Conservation (phyloP, 92 coral and sea anemone species). For the Siderastrea siderea region DNA sequence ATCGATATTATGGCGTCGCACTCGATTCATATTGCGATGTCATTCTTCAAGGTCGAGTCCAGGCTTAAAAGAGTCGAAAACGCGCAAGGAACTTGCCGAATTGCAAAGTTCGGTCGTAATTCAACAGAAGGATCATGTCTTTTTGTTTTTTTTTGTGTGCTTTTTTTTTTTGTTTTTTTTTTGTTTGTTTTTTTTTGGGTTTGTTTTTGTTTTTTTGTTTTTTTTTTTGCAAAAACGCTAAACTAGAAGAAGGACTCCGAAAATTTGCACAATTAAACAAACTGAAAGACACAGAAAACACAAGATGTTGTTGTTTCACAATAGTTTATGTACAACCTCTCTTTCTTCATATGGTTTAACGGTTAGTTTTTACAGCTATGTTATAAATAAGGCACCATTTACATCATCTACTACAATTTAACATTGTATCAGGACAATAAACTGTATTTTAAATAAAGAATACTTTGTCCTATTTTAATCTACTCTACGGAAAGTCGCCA, state of each 20-base stretch:
- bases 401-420: conserved; percentile 6
- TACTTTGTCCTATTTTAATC: background rate
- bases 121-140: too few relatives aligned
- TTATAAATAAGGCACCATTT: conserved; percentile 13
- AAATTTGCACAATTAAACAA: background rate
- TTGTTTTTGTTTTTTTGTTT: background rate
- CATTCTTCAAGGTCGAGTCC: too few relatives aligned
- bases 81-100: too few relatives aligned
- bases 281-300: too few relatives aligned
- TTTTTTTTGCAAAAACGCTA: too few relatives aligned
- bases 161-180: too few relatives aligned
- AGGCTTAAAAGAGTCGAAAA: too few relatives aligned
- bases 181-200: background rate
- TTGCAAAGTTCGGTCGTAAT: too few relatives aligned
- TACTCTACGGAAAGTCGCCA: background rate
- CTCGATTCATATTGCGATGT: too few relatives aligned
- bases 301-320: background rate
- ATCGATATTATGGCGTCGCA: too few relatives aligned
- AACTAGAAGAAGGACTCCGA: background rate
- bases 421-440: background rate
- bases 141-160: too few relatives aligned
- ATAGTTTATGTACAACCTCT: conserved; percentile 16
- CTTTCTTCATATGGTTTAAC: background rate
- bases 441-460: conserved; percentile 12
- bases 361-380: conserved; percentile 23